Percentiles rank a stretch among this genome's conserved stretches.
Conservation (phyloP, 1,140 invertebrate species). For the Dolichoris vasculosae region DNA sequence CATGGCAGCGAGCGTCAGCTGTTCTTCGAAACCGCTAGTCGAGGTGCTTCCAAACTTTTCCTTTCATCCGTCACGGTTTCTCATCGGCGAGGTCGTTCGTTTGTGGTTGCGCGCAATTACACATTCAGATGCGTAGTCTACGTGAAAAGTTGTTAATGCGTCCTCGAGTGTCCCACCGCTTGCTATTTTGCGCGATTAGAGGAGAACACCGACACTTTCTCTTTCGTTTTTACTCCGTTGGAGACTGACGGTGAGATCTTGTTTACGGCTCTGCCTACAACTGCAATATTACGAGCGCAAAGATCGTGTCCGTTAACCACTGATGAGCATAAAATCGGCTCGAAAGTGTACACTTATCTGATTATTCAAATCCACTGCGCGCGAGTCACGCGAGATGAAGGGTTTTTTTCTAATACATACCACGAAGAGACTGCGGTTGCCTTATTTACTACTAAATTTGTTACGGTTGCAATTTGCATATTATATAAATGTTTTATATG, state of each 20-base stretch:
- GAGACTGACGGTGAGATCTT: neutral
- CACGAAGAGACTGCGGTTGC: too few relatives aligned
- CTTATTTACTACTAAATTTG: neutral
- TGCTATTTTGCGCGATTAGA: neutral
- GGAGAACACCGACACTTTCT: conserved; percentile 22
- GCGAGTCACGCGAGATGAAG: neutral
- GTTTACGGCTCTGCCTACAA: neutral
- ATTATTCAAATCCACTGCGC: neutral
- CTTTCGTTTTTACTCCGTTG: conserved; percentile 34
- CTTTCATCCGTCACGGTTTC: conserved; percentile 42
- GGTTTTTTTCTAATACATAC: neutral
- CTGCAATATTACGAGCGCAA: neutral
- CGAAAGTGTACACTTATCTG: neutral
- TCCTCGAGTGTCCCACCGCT: too few relatives aligned
- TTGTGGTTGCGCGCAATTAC: neutral
- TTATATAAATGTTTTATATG: neutral
- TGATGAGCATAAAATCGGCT: neutral
- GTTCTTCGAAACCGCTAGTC: conserved; percentile 28
- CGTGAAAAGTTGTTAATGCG: neutral
- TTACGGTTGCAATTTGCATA: neutral
- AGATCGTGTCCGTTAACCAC: neutral
- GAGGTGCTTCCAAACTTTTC: conserved; percentile 46
- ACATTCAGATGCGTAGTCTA: neutral
- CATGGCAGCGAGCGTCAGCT: neutral
- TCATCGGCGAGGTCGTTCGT: conserved; percentile 30